phyloP scores from a whole-genome alignment of 2,113 vertebrate species.

The Tamias sibiricus region DNA sequence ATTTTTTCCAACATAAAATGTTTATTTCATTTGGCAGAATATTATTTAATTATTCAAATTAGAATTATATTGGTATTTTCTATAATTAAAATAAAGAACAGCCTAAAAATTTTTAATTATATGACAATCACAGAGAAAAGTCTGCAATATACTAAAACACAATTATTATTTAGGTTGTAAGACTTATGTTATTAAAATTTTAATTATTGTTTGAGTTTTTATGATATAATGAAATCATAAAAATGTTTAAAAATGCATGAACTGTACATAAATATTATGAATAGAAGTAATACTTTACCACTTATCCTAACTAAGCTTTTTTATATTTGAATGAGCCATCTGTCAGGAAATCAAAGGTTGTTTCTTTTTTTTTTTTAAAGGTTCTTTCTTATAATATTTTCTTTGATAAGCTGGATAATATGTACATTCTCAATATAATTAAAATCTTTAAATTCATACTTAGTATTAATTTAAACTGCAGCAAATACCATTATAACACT shows the following conservation, averaged over 20 bases:
- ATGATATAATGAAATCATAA: neutral
- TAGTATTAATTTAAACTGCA: constrained; percentile 14
- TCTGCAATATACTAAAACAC: constrained; percentile 7
- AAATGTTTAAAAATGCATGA: constrained; percentile 3
- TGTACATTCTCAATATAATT: neutral
- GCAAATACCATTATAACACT: neutral
- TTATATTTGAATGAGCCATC: neutral
- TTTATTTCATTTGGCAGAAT: neutral
- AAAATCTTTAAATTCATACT: neutral
- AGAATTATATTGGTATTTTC: constrained; percentile 7
- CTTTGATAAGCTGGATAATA: neutral
- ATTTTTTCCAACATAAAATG: too few relatives aligned
- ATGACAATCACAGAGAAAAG: neutral
- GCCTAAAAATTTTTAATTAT: neutral
- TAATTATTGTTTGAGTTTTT: constrained; percentile 23
- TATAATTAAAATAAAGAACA: neutral
- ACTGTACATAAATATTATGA: neutral
- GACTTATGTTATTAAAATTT: neutral
- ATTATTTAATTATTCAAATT: neutral
- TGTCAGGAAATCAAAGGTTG: neutral
- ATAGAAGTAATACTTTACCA: neutral
- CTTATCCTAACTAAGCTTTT: neutral
- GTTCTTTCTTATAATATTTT: too few relatives aligned
- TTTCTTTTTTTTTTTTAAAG: too few relatives aligned
- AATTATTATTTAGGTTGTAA: neutral